These are phyloP conservation scores for Diploptera punctata DNA, from an alignment of 2,888 invertebrate genomes.

Conservation along the genomic window DNA sequence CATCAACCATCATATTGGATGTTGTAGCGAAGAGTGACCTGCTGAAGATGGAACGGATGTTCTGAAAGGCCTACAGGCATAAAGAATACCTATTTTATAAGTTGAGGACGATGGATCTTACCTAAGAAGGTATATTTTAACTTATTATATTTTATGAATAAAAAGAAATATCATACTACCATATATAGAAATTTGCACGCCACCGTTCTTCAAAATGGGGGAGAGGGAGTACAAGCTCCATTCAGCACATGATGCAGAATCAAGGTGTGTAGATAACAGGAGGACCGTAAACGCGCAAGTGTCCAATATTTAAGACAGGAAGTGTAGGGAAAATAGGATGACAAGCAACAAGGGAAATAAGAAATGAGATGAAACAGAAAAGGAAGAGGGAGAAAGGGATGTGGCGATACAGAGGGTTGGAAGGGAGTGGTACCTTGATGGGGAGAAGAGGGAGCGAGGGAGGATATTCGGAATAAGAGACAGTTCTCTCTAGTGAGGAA, in stretches of 20 bases:
- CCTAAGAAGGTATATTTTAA: too few species aligned
- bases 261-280: background rate
- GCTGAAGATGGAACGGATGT: too few species aligned
- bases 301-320: background rate
- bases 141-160: too few species aligned
- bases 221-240: background rate
- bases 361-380: slow-evolving; percentile 7
- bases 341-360: slow-evolving; percentile 20
- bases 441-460: background rate
- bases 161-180: too few species aligned
- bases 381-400: background rate
- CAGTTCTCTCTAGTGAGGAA: slow-evolving; percentile 1
- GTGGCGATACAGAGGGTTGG: background rate
- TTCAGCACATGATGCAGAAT: background rate
- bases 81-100: too few species aligned
- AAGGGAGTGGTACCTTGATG: background rate
- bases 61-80: too few species aligned
- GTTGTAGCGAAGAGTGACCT: too few species aligned
- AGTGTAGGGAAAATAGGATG: background rate
- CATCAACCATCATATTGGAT: too few species aligned
- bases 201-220: too few species aligned
- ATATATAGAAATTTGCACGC: too few species aligned
- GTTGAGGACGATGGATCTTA: too few species aligned
- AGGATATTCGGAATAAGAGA: background rate
- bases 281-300: slow-evolving; percentile 7